Base-by-base conservation (phyloP, 1,140 invertebrate species). In the Manduca sexta region DNA sequence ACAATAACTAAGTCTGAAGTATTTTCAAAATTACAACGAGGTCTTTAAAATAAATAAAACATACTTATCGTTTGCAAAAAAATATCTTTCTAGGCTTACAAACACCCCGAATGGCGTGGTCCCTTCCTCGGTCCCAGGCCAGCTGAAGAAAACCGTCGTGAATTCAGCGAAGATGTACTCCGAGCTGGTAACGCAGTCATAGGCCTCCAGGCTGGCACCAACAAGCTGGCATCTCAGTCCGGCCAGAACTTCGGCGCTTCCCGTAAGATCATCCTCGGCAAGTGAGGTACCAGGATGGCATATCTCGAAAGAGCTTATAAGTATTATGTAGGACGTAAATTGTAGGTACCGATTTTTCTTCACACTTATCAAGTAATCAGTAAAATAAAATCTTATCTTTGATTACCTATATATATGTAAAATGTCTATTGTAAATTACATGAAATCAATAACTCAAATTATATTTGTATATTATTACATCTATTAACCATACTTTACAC, bases 171-270 rank as follows among this genome's bases (percentile, higher is more conserved):
- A 60, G 95, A 97, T 64, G 93, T 95, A 66, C 84, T 98, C 13
- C 88, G 91, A 11, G 94, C 95, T 37, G 95, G 96, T 1, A 90
- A 97, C 68, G 87, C 90, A 1, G 90, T 97, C 13, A 96, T 98
- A 57, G 95, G 95, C 52, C 89, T 98, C 0, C 97, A 98, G 83
- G 95, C 95, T 44, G 97, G 97, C 37, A 93, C 92, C 42, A 98
- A 98, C 88, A 95, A 96, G 69, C 92, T 96, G 31, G 95, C 95
- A 4, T 92, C 92, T 0, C 95, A 97, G 71, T 91, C 93, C 0
- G 97, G 97, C 12, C 92, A 95, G 69, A 98, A 92, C 86, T 93
- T 98, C 51, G 97, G 97, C 5, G 97, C 97, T 37, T 91, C 90
- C 8, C 89, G 93, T 41, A 94, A 94, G 82, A 95, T 95, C 63